These are phyloP conservation scores for Argopecten irradians DNA, from an alignment of 1,140 invertebrate genomes.

Conservation along the genomic window DNA sequence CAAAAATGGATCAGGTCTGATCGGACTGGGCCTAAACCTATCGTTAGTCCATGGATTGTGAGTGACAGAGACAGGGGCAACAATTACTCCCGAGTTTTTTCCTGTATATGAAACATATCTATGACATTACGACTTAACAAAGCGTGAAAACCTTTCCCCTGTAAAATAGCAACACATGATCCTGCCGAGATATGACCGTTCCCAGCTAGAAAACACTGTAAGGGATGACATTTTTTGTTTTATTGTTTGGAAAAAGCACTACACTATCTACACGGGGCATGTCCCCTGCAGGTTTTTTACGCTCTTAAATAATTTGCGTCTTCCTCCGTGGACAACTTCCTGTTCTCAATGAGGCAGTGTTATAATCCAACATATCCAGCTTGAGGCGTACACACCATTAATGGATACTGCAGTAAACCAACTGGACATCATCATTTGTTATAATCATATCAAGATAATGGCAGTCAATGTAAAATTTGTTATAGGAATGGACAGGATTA, in stretches of 20 bases:
- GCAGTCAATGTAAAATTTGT: background rate
- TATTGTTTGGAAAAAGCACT: background rate
- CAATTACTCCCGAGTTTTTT: background rate
- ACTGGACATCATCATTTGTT: background rate
- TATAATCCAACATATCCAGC: background rate
- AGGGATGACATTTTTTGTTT: conserved; percentile 9
- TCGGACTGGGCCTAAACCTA: background rate
- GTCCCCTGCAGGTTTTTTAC: background rate
- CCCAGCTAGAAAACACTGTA: background rate
- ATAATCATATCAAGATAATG: background rate
- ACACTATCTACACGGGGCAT: background rate
- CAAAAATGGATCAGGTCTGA: background rate
- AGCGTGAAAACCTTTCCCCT: conserved; percentile 5
- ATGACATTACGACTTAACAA: conserved; percentile 21
- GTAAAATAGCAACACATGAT: conserved; percentile 4
- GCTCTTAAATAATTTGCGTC: conserved; percentile 21
- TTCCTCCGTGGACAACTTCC: conserved; percentile 4
- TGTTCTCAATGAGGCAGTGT: background rate
- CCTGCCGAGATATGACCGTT: background rate
- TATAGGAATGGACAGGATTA: background rate
- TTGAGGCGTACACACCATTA: background rate
- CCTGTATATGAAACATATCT: conserved; percentile 7
- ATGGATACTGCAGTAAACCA: background rate
- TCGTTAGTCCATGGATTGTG: background rate
- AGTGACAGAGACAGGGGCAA: background rate